These are phyloP conservation scores for Fukomys damarensis DNA, from an alignment of 2,113 vertebrate species.

Conservation along the genomic window DNA sequence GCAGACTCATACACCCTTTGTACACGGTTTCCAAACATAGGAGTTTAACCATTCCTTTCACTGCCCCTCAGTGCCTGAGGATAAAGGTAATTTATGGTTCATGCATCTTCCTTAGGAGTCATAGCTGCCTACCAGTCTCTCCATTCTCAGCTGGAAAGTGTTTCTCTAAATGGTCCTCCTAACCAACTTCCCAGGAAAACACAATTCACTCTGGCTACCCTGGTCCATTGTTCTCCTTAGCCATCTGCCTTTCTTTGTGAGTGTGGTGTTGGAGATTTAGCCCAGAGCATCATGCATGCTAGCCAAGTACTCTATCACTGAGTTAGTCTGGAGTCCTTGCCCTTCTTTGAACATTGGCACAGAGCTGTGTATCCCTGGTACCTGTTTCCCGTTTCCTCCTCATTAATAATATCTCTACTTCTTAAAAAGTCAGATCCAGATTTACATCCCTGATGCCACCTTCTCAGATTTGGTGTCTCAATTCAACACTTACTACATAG, in stretches of 20 bases:
- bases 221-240: neutral
- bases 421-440: neutral
- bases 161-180: neutral
- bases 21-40: neutral
- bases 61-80: neutral
- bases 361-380: neutral
- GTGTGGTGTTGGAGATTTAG: neutral
- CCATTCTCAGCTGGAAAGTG: neutral
- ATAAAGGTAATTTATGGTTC: neutral
- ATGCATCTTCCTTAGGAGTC: neutral
- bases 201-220: neutral
- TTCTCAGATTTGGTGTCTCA: slow-evolving; percentile 7
- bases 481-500: neutral
- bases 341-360: neutral
- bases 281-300: neutral
- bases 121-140: neutral
- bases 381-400: neutral
- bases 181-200: neutral
- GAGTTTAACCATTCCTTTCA: neutral
- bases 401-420: neutral
- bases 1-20: neutral
- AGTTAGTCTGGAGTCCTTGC: neutral
- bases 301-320: neutral
- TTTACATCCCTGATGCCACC: neutral
- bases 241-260: neutral